Evolutionary conservation across 2,888 invertebrate genomes (phyloP).

Genomic region (Clostera curtula): DNA sequence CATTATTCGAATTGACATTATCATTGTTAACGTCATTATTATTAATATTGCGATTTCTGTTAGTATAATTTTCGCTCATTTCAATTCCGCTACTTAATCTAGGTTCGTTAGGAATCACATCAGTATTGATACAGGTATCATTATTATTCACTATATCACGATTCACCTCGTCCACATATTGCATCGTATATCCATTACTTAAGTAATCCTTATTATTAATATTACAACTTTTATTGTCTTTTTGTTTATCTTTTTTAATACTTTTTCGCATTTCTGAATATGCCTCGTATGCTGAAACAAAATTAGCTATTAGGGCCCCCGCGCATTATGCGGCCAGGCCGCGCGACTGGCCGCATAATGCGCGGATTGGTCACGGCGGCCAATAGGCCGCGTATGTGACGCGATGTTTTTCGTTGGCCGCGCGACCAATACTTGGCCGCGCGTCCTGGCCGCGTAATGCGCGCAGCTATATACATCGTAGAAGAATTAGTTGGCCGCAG

Average conservation of each 20-base stretch:
- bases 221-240: conserved; percentile 16
- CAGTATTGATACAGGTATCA: neutral
- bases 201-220: conserved; percentile 19
- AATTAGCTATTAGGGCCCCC: too few relatives aligned
- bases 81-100: conserved; percentile 5
- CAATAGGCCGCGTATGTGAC: too few relatives aligned
- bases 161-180: conserved; percentile 5
- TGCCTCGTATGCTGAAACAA: conserved; percentile 53
- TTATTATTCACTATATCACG: conserved; percentile 7
- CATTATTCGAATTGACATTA: conserved; percentile 9
- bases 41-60: conserved; percentile 11
- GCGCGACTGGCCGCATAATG: too few relatives aligned
- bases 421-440: too few relatives aligned
- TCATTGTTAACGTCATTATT: conserved; percentile 6
- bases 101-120: conserved; percentile 1
- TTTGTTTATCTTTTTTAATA: conserved; percentile 6
- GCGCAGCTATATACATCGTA: too few relatives aligned
- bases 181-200: conserved; percentile 21
- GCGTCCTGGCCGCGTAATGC: too few relatives aligned
- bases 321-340: too few relatives aligned
- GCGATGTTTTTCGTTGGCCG: too few relatives aligned
- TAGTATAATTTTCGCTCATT: conserved; percentile 6
- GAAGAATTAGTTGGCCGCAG: too few relatives aligned
- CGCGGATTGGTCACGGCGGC: too few relatives aligned
- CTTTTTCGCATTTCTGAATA: conserved; percentile 31